phyloP scores from a whole-genome alignment of 2,113 vertebrate species.

The Lethenteron camtschaticum region DNA sequence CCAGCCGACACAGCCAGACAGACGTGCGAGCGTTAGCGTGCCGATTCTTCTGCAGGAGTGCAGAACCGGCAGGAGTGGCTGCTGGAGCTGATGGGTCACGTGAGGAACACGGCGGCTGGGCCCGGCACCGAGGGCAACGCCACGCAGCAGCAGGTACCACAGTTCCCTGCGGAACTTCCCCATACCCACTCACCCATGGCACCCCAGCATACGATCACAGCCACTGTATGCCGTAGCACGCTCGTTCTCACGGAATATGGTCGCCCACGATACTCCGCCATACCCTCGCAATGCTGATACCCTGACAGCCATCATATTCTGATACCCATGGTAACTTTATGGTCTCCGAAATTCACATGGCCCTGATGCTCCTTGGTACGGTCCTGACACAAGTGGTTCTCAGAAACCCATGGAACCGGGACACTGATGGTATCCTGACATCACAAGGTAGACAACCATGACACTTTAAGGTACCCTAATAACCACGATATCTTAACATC shows the following conservation, averaged over 20 bases:
- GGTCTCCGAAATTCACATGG: no score
- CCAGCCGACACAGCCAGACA: not conserved
- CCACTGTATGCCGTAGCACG: not conserved
- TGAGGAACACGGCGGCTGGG: conserved; percentile 38
- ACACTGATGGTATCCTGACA: no score
- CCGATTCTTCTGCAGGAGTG: conserved; percentile 28
- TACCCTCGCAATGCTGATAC: not conserved
- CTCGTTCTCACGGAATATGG: not conserved
- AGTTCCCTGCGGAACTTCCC: not conserved
- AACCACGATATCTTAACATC: no score
- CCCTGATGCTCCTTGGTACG: no score
- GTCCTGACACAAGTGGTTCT: no score
- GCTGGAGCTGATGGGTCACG: conserved; percentile 64
- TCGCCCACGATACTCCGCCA: not conserved
- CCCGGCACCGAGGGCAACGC: conserved; percentile 19
- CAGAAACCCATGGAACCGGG: no score
- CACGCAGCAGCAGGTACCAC: conserved; percentile 30
- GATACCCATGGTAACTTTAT: no score
- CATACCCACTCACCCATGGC: not conserved
- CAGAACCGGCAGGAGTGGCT: conserved; percentile 66
- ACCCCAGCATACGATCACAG: not conserved
- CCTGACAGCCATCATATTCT: not conserved
- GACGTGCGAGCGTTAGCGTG: not conserved
- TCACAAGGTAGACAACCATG: no score
- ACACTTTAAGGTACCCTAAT: no score